Base-by-base conservation (phyloP, 2,797 vertebrate genomes). In the Falco rusticolus region DNA sequence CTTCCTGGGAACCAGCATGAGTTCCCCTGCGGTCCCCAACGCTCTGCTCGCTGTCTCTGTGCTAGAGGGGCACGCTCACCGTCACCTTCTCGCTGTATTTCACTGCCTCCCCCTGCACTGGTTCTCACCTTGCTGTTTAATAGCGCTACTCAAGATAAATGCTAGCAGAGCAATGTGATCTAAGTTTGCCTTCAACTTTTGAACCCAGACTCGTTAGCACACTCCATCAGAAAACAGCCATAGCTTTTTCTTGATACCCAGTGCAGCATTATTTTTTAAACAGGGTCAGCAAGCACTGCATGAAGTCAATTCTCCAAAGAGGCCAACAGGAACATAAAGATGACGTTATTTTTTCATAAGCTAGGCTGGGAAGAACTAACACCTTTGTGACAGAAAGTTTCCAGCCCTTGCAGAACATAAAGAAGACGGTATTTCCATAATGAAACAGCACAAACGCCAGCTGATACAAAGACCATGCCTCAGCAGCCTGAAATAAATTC, bases 31-130 rank as follows among this genome's bases (percentile, higher is more conserved):
- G 25, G 29, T 18, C 68, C n/a, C 31, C 81, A 59, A 0, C 21
- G 14, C 65, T 33, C 65, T 25, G 50, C 45, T 71, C 57, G 3
- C 31, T 0, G 37, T 11, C 51, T 18, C 37, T 37, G 8, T 2
- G 0, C 34, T 20, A 20, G 33, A 20, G 13, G 28, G 7, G 16
- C 6, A 6, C 43, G 14, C 9, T 12, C 37, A 19, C 1, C 5
- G 10, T 24, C 63, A 37, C 72, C 57, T 57, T n/a, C 53, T 28
- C 5, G 0, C 29, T 26, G 10, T 5, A 5, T 19, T 53, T 66
- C n/a, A 10, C 13, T 31, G 60, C n/a, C 53, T 66, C 41, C 25
- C 57, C 69, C 63, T 5, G 34, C 14, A 2, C 0, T n/a, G 50
- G 34, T 17, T 56, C 37, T 57, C 72, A 14, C 54, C n/a, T 45